Evolutionary conservation across 2,888 invertebrate genomes (phyloP).

Genomic region (Metallyticus violacea): DNA sequence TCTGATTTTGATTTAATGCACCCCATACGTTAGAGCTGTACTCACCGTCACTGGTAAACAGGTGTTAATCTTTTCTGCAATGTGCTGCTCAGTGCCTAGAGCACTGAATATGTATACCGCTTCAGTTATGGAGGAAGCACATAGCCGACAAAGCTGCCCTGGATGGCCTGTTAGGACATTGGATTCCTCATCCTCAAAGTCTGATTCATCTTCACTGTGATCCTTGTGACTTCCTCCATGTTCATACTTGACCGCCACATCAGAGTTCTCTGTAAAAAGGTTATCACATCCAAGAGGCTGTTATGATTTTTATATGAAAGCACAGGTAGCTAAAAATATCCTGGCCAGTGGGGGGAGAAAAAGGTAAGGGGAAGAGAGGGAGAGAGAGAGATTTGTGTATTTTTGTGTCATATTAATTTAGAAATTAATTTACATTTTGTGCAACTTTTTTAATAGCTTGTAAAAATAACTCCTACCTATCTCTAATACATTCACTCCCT

Average conservation of each 20-base stretch:
- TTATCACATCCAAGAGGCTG: background rate
- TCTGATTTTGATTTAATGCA: too few relatives aligned
- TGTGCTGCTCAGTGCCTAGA: slow-evolving; percentile 18
- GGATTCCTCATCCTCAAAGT: background rate
- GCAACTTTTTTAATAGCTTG: too few relatives aligned
- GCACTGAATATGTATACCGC: slow-evolving; percentile 27
- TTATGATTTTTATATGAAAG: too few relatives aligned
- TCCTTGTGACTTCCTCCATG: background rate
- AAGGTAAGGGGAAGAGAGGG: too few relatives aligned
- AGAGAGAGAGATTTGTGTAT: too few relatives aligned
- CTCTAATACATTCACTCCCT: too few relatives aligned
- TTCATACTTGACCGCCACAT: background rate
- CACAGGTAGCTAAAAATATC: too few relatives aligned
- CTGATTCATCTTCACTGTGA: background rate
- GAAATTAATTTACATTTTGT: too few relatives aligned
- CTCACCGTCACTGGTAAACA: slow-evolving; percentile 31
- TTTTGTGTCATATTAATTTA: too few relatives aligned
- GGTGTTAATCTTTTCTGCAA: slow-evolving; percentile 33
- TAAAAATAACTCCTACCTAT: too few relatives aligned
- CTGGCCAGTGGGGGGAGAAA: too few relatives aligned
- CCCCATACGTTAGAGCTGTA: too few relatives aligned
- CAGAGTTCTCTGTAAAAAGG: background rate
- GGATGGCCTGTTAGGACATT: background rate
- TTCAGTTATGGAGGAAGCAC: slow-evolving; percentile 20
- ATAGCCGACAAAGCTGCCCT: slow-evolving; percentile 29